A percentile compares a stretch with the other conserved stretches of the same genome.
phyloP scores from a whole-genome alignment of 2,888 invertebrate genomes.

The Anthophora plumipes region DNA sequence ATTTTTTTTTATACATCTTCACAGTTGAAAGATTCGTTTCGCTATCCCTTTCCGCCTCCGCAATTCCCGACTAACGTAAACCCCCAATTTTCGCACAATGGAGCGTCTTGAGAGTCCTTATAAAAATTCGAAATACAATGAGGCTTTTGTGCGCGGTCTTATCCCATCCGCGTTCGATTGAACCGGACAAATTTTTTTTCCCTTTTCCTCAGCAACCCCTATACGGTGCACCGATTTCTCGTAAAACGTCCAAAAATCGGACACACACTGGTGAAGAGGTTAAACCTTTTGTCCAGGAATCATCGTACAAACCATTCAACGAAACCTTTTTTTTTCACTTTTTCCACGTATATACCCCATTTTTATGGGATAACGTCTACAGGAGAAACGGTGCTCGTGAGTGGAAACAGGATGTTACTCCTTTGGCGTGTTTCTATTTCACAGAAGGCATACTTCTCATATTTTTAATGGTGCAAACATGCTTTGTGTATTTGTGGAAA shows the following conservation, averaged over 20 bases:
- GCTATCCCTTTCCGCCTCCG: conserved; percentile 79
- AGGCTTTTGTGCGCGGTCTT: conserved; percentile 78
- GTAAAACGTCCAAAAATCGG: conserved; percentile 68
- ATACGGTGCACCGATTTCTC: conserved; percentile 62
- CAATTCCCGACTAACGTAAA: conserved; percentile 73
- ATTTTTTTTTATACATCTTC: conserved; percentile 71
- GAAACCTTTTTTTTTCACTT: conserved; percentile 37
- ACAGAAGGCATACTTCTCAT: not conserved
- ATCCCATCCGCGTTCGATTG: conserved; percentile 78
- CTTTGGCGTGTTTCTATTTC: not conserved
- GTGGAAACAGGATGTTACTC: not conserved
- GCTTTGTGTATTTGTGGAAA: too few species aligned
- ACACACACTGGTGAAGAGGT: conserved; percentile 68
- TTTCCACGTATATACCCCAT: conserved; percentile 15
- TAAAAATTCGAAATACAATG: conserved; percentile 80
- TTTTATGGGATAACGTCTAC: conserved; percentile 33
- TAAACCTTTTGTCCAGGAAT: conserved; percentile 64
- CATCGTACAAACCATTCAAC: conserved; percentile 49
- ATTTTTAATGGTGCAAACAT: too few species aligned
- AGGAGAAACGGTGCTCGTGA: not conserved
- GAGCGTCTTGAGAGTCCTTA: conserved; percentile 77
- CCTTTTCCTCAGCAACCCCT: conserved; percentile 32
- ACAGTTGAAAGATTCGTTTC: conserved; percentile 77
- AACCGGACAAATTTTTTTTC: conserved; percentile 73
- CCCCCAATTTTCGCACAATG: conserved; percentile 81